These are phyloP conservation scores for Corynorhinus townsendii DNA, from an alignment of 2,113 vertebrate species.

Conservation along the genomic window DNA sequence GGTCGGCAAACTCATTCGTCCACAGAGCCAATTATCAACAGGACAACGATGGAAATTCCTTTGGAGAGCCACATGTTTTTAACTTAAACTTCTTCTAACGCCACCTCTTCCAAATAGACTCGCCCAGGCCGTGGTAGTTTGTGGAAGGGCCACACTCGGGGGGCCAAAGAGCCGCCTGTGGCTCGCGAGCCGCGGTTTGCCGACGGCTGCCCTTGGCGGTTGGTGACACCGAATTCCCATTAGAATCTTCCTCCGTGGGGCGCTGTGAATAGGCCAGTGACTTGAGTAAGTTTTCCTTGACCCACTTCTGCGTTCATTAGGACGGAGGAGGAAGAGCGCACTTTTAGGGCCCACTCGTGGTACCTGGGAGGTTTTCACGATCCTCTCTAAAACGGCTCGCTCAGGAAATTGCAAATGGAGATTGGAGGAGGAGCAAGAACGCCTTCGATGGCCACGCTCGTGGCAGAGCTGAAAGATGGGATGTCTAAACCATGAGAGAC, in stretches of 20 bases:
- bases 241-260: background rate
- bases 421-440: background rate
- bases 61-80: too few species aligned
- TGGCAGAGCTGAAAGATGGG: background rate
- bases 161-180: too few species aligned
- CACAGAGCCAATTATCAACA: too few species aligned
- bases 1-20: too few species aligned
- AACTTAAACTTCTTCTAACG: too few species aligned
- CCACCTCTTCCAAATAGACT: too few species aligned
- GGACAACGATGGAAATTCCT: too few species aligned
- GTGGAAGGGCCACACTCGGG: too few species aligned
- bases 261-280: background rate
- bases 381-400: background rate
- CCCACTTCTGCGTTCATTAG: slow-evolving; percentile 1
- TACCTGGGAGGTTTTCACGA: background rate
- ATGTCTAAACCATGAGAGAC: slow-evolving; percentile 18
- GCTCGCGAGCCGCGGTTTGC: too few species aligned
- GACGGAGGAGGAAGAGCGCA: background rate
- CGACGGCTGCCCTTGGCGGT: background rate
- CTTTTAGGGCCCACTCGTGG: background rate
- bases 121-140: too few species aligned
- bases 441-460: slow-evolving; percentile 56
- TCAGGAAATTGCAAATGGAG: slow-evolving; percentile 7
- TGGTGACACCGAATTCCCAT: background rate
- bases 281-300: slow-evolving; percentile 6